phyloP scores from a whole-genome alignment of 2,113 vertebrate species.

The Peromyscus polionotus region DNA sequence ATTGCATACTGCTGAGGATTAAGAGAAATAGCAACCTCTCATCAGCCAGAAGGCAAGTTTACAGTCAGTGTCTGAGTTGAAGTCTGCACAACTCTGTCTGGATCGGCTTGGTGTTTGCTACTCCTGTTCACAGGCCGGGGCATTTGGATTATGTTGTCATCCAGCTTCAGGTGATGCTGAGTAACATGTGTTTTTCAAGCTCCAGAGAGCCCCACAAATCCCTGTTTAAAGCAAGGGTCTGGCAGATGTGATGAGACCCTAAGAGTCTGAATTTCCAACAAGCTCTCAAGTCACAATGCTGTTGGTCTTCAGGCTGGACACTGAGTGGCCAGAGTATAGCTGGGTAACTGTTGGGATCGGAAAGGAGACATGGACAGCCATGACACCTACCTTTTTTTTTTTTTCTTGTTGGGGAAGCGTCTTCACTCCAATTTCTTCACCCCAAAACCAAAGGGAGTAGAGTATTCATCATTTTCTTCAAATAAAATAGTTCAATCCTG shows the following conservation, averaged over 20 bases:
- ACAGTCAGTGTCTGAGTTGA: background rate
- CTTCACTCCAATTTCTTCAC: background rate
- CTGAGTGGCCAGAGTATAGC: background rate
- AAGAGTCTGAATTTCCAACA: background rate
- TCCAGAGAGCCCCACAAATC: background rate
- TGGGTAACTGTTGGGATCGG: background rate
- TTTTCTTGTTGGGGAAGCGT: background rate
- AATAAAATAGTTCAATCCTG: background rate
- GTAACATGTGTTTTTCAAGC: background rate
- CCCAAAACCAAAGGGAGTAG: background rate
- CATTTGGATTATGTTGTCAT: background rate
- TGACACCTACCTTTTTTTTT: background rate
- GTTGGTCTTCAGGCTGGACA: background rate
- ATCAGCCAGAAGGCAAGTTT: background rate
- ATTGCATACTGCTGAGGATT: background rate
- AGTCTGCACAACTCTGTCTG: background rate
- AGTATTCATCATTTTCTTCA: background rate
- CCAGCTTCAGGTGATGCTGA: background rate
- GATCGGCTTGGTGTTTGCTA: background rate
- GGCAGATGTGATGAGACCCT: background rate
- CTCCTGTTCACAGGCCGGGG: background rate
- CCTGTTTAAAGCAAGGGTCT: background rate
- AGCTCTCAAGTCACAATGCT: background rate
- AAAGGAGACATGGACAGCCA: background rate
- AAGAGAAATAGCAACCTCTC: conserved; percentile 18